Percentiles rank a stretch among this genome's conserved stretches.
These are phyloP conservation scores for Pelvicachromis taeniatus DNA, from an alignment of 2,113 vertebrate species.

Conservation along the genomic window DNA sequence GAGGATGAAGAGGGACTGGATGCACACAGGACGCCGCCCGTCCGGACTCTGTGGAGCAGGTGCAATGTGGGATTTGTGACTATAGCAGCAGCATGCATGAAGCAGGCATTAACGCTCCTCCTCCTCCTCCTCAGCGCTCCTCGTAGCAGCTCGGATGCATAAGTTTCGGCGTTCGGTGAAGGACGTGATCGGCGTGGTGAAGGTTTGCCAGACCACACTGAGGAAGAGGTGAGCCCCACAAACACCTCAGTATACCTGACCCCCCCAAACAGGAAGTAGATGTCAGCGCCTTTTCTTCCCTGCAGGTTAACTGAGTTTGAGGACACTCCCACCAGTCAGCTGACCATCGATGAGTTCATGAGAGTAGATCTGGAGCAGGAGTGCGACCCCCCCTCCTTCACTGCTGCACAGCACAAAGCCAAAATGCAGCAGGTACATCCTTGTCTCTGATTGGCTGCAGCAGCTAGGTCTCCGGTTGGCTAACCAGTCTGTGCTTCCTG, in stretches of 20 bases:
- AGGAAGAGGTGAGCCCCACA: constrained; percentile 86
- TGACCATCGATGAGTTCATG: constrained; percentile 98
- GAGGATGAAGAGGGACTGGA: constrained; percentile 99
- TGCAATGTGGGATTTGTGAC: constrained; percentile 17
- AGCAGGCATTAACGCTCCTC: background rate
- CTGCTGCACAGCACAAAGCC: constrained; percentile 83
- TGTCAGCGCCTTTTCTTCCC: background rate
- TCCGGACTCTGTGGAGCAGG: constrained; percentile 94
- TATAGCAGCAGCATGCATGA: background rate
- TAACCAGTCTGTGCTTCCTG: background rate
- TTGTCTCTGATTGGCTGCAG: background rate
- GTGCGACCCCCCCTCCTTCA: constrained; percentile 95
- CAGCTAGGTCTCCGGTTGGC: background rate
- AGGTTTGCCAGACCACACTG: constrained; percentile 95
- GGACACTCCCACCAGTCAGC: constrained; percentile 94
- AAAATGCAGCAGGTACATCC: constrained; percentile 85
- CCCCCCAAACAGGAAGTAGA: background rate
- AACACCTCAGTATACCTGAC: background rate
- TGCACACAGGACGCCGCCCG: constrained; percentile 93
- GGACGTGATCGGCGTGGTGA: constrained; percentile 95
- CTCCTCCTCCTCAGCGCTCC: constrained; percentile 76
- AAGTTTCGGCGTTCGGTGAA: constrained; percentile 95
- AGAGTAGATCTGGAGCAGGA: constrained; percentile 91
- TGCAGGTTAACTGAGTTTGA: constrained; percentile 94
- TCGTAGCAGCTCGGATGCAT: constrained; percentile 97